A percentile compares a stretch with the other conserved stretches of the same genome.
phyloP scores from a whole-genome alignment of 2,797 vertebrate genomes.

The Acanthopagrus latus region DNA sequence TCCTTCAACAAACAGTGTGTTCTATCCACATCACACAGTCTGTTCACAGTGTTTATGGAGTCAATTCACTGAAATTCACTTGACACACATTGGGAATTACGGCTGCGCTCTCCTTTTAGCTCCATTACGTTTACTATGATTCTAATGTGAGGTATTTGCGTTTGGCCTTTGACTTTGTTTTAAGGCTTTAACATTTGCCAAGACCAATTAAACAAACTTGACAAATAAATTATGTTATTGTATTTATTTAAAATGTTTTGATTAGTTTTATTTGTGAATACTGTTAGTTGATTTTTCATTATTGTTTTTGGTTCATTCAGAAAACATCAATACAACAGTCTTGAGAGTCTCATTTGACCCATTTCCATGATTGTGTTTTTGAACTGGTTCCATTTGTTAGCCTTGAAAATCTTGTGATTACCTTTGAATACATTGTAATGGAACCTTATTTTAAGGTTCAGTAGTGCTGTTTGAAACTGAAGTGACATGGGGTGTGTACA shows the following conservation, averaged over 20 bases:
- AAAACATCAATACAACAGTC: not conserved
- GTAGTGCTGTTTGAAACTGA: not conserved
- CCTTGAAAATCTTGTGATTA: conserved; percentile 1
- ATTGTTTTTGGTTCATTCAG: not conserved
- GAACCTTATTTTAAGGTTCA: not conserved
- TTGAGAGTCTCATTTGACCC: not conserved
- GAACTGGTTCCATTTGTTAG: too few relatives aligned
- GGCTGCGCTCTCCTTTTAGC: not conserved
- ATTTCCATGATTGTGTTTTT: not conserved
- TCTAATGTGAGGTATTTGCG: too few relatives aligned
- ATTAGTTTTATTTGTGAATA: not conserved
- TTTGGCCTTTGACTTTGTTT: not conserved
- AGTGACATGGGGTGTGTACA: not conserved
- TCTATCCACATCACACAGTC: not conserved
- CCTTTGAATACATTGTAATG: not conserved
- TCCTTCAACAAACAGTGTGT: not conserved
- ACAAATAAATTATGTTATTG: not conserved
- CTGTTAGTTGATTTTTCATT: not conserved
- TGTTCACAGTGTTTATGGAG: not conserved
- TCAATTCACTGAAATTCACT: conserved; percentile 1
- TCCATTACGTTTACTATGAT: too few relatives aligned
- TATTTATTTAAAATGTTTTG: not conserved
- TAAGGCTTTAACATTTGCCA: not conserved
- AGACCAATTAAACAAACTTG: too few relatives aligned
- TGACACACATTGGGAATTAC: not conserved